Base-by-base conservation (phyloP, 2,113 vertebrate species). In the Mustelus asterias region DNA sequence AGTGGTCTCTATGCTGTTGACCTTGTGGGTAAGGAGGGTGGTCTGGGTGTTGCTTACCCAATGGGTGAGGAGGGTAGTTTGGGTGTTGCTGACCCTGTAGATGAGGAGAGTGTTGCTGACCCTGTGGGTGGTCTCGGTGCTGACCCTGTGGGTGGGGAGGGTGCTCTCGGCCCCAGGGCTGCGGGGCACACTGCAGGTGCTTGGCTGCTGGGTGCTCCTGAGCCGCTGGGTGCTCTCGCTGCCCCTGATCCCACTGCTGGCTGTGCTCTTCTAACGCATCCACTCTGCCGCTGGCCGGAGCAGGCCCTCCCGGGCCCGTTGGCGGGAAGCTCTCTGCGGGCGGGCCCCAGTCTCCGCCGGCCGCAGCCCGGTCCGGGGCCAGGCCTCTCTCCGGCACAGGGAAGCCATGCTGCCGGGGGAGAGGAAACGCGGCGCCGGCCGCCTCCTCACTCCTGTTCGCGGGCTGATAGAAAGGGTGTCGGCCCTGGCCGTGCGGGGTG, bases 161-260 rank as follows among this genome's bases (percentile, higher is more conserved):
- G 65, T 20, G 65, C 16, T 96, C 96, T 96, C 96, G 16, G 65
- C 97, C 96, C 96, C 98, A 94, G 97, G 97, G 86, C 96, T 69
- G 78, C 65, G 96, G 96, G 97, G 97, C 5, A 54, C 48, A 54
- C 48, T 54, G 48, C 2, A 54, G 65, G 65, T 67, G 65, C 14
- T 63, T 63, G 60, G 60, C 9, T 63, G 60, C 60, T 63, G 65
- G 14, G 16, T 18, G 65, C 14, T 65, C 63, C 63, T 14, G 63
- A 63, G 0, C 63, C 63, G 11, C 11, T 67, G 0, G 96, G 96
- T 18, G 97, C 10, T 92, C 88, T 10, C 33, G 54, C 33, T 14
- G 24, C 11, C 54, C 54, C 54, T 20, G 22, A 37, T 72, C 67
- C 93, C 89, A 92, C 16, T 5, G 65, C 63, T 44, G 48, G 26